A percentile compares a stretch with the other conserved stretches of the same genome.
phyloP scores from a whole-genome alignment of 2,113 vertebrate species.

The Diadophis punctatus region DNA sequence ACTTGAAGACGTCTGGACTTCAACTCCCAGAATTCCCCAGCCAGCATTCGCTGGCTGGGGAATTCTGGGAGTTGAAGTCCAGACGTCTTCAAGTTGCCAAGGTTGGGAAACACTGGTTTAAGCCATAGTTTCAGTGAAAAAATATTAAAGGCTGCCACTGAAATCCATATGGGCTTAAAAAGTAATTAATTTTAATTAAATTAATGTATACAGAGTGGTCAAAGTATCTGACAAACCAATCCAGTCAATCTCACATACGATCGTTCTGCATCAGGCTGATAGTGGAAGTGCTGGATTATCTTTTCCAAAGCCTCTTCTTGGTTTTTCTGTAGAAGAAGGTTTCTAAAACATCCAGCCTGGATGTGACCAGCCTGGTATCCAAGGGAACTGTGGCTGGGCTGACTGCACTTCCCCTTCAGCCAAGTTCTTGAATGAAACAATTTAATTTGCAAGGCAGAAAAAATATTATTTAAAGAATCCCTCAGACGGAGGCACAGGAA shows the following conservation, averaged over 20 bases:
- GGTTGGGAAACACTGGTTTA: too few species aligned
- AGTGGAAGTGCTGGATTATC: neutral
- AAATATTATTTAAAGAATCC: slow-evolving; percentile 19
- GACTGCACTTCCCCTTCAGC: slow-evolving; percentile 29
- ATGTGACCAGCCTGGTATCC: neutral
- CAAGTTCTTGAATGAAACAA: slow-evolving; percentile 26
- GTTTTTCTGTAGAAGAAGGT: neutral
- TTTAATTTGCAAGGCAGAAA: slow-evolving; percentile 33
- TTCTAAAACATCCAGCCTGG: neutral
- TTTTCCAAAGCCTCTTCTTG: neutral
- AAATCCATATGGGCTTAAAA: neutral
- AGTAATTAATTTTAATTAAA: neutral
- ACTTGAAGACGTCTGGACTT: too few species aligned
- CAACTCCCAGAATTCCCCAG: too few species aligned
- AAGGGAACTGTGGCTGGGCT: neutral
- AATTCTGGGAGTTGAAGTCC: too few species aligned
- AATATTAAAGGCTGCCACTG: neutral
- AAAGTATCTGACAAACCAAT: neutral
- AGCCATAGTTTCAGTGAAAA: neutral
- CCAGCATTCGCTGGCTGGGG: too few species aligned
- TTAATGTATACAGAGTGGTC: neutral
- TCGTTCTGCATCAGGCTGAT: neutral
- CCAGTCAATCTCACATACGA: too few species aligned
- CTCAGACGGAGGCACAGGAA: neutral
- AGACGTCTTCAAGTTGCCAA: too few species aligned